These are phyloP conservation scores for Rhabditophanes sp. DNA, from an alignment of 2,888 invertebrate genomes.

Conservation along the genomic window DNA sequence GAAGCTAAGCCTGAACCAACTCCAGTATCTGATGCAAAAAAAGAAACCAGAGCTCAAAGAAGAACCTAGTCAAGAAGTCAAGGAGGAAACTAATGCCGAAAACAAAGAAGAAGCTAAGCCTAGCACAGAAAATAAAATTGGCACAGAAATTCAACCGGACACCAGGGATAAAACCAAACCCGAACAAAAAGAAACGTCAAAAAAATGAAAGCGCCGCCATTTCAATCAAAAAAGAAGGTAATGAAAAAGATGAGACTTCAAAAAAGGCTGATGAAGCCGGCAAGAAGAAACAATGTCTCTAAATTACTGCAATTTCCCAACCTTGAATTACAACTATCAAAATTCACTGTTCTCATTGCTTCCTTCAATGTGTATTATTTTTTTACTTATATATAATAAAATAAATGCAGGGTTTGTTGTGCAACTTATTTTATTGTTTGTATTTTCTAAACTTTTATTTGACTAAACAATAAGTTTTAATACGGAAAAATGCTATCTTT, in stretches of 20 bases:
- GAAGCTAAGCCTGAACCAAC: constrained; percentile 1
- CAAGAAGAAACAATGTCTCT: background rate
- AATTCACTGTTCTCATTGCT: no score
- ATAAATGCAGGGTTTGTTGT: no score
- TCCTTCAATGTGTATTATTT: no score
- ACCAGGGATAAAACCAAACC: background rate
- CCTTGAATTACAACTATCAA: background rate
- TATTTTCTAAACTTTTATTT: no score
- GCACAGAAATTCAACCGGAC: background rate
- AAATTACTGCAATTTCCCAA: background rate
- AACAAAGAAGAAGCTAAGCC: constrained; percentile 3
- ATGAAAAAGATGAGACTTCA: background rate
- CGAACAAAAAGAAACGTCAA: background rate
- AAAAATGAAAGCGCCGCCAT: background rate
- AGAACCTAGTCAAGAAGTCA: constrained; percentile 3
- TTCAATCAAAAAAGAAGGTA: background rate
- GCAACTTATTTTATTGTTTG: no score
- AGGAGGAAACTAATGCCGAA: constrained; percentile 4
- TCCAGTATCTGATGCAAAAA: background rate
- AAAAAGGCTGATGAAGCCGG: background rate
- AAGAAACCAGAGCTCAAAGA: constrained; percentile 5
- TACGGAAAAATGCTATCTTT: no score
- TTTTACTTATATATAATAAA: no score
- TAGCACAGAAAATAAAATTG: constrained; percentile 3
- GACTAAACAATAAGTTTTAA: no score